These are phyloP conservation scores for Danio jaintianensis DNA, from an alignment of 2,797 vertebrate genomes.

Conservation along the genomic window DNA sequence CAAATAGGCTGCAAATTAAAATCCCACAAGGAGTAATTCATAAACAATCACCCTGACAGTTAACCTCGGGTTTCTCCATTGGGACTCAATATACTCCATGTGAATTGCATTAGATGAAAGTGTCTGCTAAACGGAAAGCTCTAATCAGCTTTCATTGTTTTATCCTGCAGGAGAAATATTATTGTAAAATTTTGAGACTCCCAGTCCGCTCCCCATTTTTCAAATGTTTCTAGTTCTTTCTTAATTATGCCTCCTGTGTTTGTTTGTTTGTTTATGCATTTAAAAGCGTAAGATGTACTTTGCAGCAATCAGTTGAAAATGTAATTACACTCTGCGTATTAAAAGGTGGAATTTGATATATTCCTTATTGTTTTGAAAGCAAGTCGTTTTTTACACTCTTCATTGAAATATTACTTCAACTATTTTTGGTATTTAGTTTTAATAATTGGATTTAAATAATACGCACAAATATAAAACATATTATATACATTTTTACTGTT, in stretches of 20 bases:
- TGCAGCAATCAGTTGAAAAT: neutral
- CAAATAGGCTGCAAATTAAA: constrained; percentile 5
- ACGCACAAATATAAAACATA: too few relatives aligned
- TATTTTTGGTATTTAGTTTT: neutral
- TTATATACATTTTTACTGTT: too few relatives aligned
- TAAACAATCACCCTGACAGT: neutral
- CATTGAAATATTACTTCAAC: too few relatives aligned
- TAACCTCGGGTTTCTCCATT: neutral
- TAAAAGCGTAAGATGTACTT: neutral
- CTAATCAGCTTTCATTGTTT: neutral
- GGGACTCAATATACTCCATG: neutral
- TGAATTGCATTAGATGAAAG: neutral
- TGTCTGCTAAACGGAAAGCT: neutral
- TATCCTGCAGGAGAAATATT: neutral
- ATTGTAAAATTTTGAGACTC: neutral
- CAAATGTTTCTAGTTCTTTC: neutral
- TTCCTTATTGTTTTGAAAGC: too few relatives aligned
- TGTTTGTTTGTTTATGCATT: neutral
- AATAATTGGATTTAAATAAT: too few relatives aligned
- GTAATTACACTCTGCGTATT: too few relatives aligned
- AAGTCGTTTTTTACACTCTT: too few relatives aligned
- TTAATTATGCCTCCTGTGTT: neutral
- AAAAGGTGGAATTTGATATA: too few relatives aligned
- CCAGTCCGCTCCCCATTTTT: neutral
- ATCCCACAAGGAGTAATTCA: neutral